Conservation (phyloP, 1,140 invertebrate genomes). For the Saccostrea glomerata region DNA sequence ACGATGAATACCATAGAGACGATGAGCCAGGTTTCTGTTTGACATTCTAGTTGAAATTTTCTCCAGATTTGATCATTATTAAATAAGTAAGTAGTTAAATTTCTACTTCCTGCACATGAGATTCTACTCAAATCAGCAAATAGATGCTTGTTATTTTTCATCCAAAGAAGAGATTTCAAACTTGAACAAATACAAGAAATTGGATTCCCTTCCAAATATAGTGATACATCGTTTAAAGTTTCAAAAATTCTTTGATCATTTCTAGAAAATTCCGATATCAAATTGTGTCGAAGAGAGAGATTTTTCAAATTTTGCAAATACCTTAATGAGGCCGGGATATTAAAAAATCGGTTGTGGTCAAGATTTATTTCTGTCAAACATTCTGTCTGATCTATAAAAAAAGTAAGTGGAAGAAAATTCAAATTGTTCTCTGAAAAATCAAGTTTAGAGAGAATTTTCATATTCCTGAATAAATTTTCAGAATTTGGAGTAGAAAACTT, state of each 20-base stretch:
- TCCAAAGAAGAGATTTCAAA: neutral
- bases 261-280: neutral
- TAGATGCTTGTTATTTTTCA: neutral
- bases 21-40: neutral
- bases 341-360: neutral
- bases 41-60: neutral
- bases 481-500: neutral
- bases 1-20: neutral
- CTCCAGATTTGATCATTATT: neutral
- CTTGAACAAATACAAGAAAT: neutral
- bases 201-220: neutral
- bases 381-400: neutral
- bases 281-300: neutral
- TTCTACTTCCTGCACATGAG: neutral
- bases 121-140: neutral
- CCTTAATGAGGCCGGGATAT: neutral
- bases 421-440: neutral
- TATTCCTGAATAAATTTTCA: neutral
- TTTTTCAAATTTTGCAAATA: neutral
- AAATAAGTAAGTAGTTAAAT: neutral
- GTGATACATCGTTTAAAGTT: neutral
- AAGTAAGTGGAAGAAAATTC: neutral
- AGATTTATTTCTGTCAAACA: constrained; percentile 2
- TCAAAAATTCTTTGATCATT: neutral
- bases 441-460: neutral